phyloP scores from a whole-genome alignment of 2,797 vertebrate genomes.

The Margarornis squamiger region DNA sequence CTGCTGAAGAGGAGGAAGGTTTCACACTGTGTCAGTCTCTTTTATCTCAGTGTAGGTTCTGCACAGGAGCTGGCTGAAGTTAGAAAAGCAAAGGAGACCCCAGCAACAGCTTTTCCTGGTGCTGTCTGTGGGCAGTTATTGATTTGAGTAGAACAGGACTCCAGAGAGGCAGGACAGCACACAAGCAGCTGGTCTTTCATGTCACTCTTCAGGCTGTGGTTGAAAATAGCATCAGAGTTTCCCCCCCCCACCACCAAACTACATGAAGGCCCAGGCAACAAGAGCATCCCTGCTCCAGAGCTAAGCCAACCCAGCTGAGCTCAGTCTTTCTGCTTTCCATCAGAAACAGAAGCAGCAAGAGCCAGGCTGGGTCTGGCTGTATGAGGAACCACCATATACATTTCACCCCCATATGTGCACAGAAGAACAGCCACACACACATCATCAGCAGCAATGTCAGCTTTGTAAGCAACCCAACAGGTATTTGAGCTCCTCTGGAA shows the following conservation, averaged over 20 bases:
- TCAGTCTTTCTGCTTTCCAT: neutral
- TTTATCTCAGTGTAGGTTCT: constrained; percentile 53
- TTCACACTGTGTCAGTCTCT: constrained; percentile 51
- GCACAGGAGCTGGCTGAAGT: constrained; percentile 31
- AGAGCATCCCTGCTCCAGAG: neutral
- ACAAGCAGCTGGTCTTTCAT: neutral
- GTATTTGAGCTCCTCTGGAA: neutral
- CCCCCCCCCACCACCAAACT: neutral
- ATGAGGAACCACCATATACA: neutral
- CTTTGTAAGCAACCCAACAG: neutral
- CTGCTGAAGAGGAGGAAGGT: constrained; percentile 67
- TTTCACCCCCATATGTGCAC: neutral
- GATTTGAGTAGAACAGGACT: neutral
- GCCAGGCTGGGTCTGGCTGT: neutral
- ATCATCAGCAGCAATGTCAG: neutral
- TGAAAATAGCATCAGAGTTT: neutral
- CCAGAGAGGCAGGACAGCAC: neutral
- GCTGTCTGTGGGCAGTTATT: neutral
- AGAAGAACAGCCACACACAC: neutral
- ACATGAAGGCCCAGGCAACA: neutral
- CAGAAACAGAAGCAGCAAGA: neutral
- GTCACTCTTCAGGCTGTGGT: neutral
- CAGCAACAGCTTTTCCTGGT: neutral
- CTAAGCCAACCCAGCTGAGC: neutral
- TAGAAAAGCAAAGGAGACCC: constrained; percentile 32